phyloP scores from a whole-genome alignment of 2,113 vertebrate species.

The Anarhynchus alexandrinus region DNA sequence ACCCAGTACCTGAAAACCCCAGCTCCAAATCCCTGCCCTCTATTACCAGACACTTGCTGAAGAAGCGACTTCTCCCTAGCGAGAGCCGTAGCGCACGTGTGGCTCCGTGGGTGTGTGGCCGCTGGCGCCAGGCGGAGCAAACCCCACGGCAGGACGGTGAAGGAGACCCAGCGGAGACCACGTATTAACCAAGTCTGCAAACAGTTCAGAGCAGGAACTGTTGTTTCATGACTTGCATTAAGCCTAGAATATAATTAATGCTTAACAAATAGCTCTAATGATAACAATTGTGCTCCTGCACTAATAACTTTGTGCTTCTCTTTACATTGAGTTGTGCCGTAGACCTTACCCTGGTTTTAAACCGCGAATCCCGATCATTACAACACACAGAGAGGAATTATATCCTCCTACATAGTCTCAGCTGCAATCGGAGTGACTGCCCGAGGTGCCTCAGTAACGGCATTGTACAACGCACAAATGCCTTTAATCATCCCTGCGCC shows the following conservation, averaged over 20 bases:
- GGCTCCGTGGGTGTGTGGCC: fast-evolving
- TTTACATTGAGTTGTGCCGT: background rate
- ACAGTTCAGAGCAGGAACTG: background rate
- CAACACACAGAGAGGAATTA: background rate
- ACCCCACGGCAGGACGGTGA: background rate
- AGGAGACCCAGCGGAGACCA: background rate
- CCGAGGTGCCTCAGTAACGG: background rate
- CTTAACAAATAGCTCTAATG: background rate
- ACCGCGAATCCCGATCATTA: background rate
- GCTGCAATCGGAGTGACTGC: background rate
- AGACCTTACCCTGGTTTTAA: background rate
- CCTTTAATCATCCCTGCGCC: background rate
- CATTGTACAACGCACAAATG: background rate
- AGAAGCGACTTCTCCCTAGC: fast-evolving
- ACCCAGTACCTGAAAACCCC: fast-evolving
- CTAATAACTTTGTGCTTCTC: background rate
- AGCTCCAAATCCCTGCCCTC: background rate
- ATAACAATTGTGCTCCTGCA: background rate
- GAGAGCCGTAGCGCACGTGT: fast-evolving
- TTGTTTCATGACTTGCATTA: background rate
- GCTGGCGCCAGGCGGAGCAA: background rate
- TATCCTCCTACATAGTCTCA: background rate
- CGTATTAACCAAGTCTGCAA: background rate
- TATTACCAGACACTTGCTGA: background rate
- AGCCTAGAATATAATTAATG: background rate